phyloP scores from a whole-genome alignment of 2,888 invertebrate species.

The Halictus ligatus region DNA sequence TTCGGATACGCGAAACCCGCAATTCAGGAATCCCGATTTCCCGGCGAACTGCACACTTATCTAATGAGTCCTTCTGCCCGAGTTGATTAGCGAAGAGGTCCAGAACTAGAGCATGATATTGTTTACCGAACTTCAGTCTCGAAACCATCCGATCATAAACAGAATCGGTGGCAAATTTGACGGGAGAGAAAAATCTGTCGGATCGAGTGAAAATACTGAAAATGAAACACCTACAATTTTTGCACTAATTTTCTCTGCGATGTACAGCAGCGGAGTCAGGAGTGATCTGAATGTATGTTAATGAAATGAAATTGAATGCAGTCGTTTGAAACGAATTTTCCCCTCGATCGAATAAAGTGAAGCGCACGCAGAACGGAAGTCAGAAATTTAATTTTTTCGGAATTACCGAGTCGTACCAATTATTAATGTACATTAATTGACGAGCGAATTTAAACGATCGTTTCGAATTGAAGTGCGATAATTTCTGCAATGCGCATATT shows the following conservation, averaged over 20 bases:
- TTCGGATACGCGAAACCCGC: background rate
- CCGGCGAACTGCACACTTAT: background rate
- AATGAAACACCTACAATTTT: background rate
- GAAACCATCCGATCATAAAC: too few species aligned
- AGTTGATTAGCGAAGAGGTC: background rate
- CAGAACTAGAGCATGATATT: background rate
- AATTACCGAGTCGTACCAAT: background rate
- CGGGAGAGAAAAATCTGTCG: background rate
- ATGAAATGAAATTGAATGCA: background rate
- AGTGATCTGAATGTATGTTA: background rate
- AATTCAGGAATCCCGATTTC: background rate
- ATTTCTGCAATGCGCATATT: background rate
- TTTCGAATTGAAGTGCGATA: too few species aligned
- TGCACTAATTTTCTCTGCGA: background rate
- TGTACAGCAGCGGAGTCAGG: background rate
- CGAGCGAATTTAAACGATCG: too few species aligned
- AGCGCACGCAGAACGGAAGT: background rate
- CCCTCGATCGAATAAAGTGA: background rate
- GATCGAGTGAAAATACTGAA: background rate
- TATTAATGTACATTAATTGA: background rate
- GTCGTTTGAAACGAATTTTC: background rate
- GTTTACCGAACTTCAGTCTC: background rate
- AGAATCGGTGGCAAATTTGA: too few species aligned
- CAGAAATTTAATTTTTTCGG: background rate
- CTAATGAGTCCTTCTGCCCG: background rate